These are phyloP conservation scores for Folsomia manolachei DNA, from an alignment of 2,888 invertebrate genomes.

Conservation along the genomic window DNA sequence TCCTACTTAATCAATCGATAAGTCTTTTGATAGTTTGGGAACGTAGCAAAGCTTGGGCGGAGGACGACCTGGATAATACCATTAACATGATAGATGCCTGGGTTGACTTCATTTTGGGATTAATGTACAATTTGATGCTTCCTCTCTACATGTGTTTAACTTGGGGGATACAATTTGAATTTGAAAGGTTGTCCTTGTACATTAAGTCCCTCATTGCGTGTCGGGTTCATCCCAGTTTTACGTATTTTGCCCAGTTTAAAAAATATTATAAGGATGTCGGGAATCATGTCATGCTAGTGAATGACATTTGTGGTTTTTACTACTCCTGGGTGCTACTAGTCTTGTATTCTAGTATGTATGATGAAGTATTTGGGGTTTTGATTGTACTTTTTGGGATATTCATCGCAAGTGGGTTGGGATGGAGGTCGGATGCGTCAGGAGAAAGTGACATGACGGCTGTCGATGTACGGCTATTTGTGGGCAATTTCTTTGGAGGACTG, in stretches of 20 bases:
- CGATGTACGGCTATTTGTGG: background rate
- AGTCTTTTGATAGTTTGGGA: background rate
- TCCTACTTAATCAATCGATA: background rate
- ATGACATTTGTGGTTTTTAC: conserved; percentile 31
- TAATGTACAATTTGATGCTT: conserved; percentile 26
- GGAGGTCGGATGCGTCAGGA: background rate
- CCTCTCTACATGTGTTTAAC: conserved; percentile 39
- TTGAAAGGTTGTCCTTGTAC: conserved; percentile 24
- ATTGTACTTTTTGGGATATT: conserved; percentile 10
- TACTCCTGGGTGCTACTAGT: conserved; percentile 29
- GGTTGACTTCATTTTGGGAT: background rate
- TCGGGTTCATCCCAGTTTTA: conserved; percentile 17
- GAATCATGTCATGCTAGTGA: conserved; percentile 32
- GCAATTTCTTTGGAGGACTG: background rate
- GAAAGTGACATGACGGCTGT: background rate
- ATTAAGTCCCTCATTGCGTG: conserved; percentile 29
- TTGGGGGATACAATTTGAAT: conserved; percentile 35
- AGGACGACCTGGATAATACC: background rate
- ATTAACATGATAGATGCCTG: background rate
- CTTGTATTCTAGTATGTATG: background rate
- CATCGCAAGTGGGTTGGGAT: background rate
- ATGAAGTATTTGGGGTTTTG: background rate
- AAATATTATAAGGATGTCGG: conserved; percentile 34
- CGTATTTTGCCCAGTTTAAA: conserved; percentile 37
- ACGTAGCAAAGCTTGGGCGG: too few species aligned